Evolutionary conservation across 2,888 invertebrate species (phyloP), one percentile per base, ranked within the genome.

Genomic region (Rapana venosa): DNA sequence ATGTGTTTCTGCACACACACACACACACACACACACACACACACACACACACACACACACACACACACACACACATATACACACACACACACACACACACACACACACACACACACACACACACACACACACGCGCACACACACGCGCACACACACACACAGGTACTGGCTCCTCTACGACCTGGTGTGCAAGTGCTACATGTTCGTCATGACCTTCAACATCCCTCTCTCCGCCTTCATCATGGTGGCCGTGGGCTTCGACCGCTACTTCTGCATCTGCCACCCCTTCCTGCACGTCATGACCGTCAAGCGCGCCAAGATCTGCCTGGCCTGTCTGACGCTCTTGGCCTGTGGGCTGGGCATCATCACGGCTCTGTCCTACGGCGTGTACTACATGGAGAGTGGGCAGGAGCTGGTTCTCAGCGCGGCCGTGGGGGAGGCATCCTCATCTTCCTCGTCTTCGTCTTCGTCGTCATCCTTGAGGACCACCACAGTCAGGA

Each of bases 201-300:
- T 94, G 88, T 95, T 95, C 79, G 85, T 95, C 15, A 94, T 95
- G 87, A 95, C 94, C 11, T 95, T 94, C 79, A 94, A 93, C 66
- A 94, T 95, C 8, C 95, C 95, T 0, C 93, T 94, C 81, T 95
- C 95, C 8, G 94, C 95, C 13, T 94, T 95, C 89, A 94, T 95
- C 17, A 95, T 95, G 94, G 94, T 95, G 11, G 95, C 94, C 13
- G 95, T 95, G 22, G 95, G 95, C 4, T 93, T 95, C 5, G 95
- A 95, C 90, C 91, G 95, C 2, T 95, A 95, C 91, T 93, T 95
- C 30, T 95, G 95, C 87, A 95, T 95, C 36, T 95, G 95, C 90
- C 94, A 95, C 88, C 95, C 95, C n/a, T 88, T 91, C 89, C 90
- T 91, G 0, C 90, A 91, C 87, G 79, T 88, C 32, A 88, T 87